Evolutionary conservation across 1,140 invertebrate genomes (phyloP), one percentile per base, ranked within the genome.

Genomic region (Trichogramma pretiosum): DNA sequence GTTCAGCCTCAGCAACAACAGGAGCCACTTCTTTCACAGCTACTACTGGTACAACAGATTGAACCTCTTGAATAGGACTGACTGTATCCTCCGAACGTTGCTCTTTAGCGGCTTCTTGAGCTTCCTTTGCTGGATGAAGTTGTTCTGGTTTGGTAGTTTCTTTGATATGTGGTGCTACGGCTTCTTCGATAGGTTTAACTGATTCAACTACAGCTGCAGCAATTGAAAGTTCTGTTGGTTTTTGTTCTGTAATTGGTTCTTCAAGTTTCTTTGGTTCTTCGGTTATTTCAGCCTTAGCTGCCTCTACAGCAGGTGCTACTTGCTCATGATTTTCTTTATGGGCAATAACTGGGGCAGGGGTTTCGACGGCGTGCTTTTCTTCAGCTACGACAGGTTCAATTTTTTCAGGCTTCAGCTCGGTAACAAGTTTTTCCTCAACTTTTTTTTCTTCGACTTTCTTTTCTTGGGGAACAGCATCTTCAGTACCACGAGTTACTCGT

Each of bases 401-500:
- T 13, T 18, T 43, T 49, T 13, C 28, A 30, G 22, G 40, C 11
- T 1, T 8, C 22, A n/a, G n/a, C n/a, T n/a, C n/a, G n/a, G n/a
- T n/a, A n/a, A n/a, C n/a, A n/a, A n/a, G n/a, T n/a, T 48, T 48
- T 13, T 19, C 38, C 22, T 52, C 46, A 11, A 24, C 14, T 7
- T 39, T 22, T 21, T 22, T 45, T 42, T 55, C 50, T 19, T 54
- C 50, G 8, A 45, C 45, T 18, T 51, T 48, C 24, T 55, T 53
- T 22, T 51, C 48, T 23, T 60, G 56, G 17, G 50, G n/a, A n/a
- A n/a, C 55, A 9, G 58, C 55, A 41, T 65, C 63, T 16, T 67
- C 66, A 16, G 67, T 58, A 10, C 65, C 62, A 0, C 64, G 65
- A 0, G 61, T 67, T 10, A 67, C 65, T 13, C 64, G 64, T n/a